Evolutionary conservation across 2,888 invertebrate genomes (phyloP), one percentile per base, ranked within the genome.

Genomic region (Lasioglossum leucozonium): DNA sequence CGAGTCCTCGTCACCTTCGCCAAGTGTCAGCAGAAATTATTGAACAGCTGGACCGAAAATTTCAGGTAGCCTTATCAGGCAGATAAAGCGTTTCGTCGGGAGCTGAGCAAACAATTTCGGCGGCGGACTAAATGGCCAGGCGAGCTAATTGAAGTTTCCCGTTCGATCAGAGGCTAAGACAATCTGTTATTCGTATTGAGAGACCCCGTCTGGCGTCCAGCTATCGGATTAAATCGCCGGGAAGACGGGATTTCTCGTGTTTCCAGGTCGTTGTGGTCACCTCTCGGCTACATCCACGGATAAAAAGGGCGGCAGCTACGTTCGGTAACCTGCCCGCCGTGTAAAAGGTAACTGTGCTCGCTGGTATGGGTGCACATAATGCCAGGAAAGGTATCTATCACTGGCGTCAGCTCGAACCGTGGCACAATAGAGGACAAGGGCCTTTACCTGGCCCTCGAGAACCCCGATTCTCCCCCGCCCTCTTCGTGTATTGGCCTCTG

Each of bases 391-490:
- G 91, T 93, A 92, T 93, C 92, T 93, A 93, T 94, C 93, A 92
- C 90, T 90, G 86, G 89, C 94, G 94, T 94, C 94, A 94, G 94
- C 94, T 93, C 87, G 86, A 87, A 91, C 85, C 90, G 82, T 80
- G 87, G 89, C 85, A 93, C 93, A 93, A 94, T 93, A 90, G 92
- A 91, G 90, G 89, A 93, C 93, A 93, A 94, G 93, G 85, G 90
- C 86, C 86, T 90, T 90, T 90, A 87, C 90, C 87, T 87, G 90
- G 83, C 82, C 86, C 90, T 91, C 90, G 84, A 89, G 79, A 65
- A 78, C 67, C 37, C 37, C 37, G 18, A 4, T 62, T 47, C 62
- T 34, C 40, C 26, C 18, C 34, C 79, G 67, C 26, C 22, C 30
- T 75, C 51, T 79, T 40, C 79, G 72, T 79, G 44, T 84, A 80